Evolutionary conservation across 2,888 invertebrate species (phyloP), one percentile per base, ranked within the genome.

Genomic region (Nipponacmea schrenckii): DNA sequence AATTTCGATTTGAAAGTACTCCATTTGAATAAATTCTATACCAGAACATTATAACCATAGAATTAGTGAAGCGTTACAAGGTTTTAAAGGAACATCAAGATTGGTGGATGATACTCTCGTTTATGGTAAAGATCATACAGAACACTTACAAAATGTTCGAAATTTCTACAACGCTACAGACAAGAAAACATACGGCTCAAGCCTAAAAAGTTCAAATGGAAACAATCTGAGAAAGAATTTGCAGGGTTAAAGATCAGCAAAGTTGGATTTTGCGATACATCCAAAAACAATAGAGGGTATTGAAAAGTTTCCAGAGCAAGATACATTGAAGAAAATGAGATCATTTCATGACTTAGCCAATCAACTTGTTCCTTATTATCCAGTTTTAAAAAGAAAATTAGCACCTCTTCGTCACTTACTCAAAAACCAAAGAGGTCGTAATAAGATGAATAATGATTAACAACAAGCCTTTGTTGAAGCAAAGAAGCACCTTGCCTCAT

Each of bases 161-260:
- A 17, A 20, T 50, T 20, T 50, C 17, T 50, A 50, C 50, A 50
- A 20, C 17, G 50, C 17, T 50, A 17, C 12, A 17, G 50, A 17
- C 17, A 50, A 5, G 50, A 50, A 50, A 50, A 50, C 15, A 50
- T 50, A 20, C 20, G 50, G 8, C 20, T 50, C n/a, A 50, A 20
- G 8, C 17, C 20, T 50, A 50, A 50, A 17, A 50, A 14, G n/a
- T 4, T 50, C 3, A n/a, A n/a, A 10, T 10, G 50, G 50, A 15
- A 50, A n/a, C 50, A 50, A n/a, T n/a, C 50, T n/a, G 50, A 50
- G n/a, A 50, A 12, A 50, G 50, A 50, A 50, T 50, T 50, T 50
- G 50, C 50, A 17, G 50, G 4, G 8, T 50, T 50, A 0, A 50
- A 50, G 20, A 50, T 20, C 20, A 50, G 50, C 20, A 50, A 50